Percentiles rank a stretch among this genome's conserved stretches.
phyloP scores from a whole-genome alignment of 1,140 invertebrate genomes.

The Solenopsis fugax region DNA sequence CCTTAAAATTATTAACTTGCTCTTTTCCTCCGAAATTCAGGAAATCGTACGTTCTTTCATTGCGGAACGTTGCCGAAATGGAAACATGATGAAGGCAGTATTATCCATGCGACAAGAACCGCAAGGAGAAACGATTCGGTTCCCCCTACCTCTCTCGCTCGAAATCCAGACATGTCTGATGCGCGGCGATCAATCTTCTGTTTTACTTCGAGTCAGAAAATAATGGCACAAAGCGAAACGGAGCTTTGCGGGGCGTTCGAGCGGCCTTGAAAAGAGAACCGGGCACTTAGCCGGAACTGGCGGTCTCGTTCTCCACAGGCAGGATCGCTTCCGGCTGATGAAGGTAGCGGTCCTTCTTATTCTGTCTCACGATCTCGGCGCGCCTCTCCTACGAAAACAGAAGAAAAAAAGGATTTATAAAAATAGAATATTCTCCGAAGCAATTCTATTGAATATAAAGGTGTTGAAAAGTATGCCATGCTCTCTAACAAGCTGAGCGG shows the following conservation, averaged over 20 bases:
- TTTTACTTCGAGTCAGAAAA: slow-evolving; percentile 63
- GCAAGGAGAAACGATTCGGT: background rate
- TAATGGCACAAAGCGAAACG: slow-evolving; percentile 76
- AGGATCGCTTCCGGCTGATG: slow-evolving; percentile 70
- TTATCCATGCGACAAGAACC: slow-evolving; percentile 34
- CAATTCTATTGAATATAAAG: slow-evolving; percentile 13
- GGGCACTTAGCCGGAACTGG: slow-evolving; percentile 88
- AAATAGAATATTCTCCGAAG: background rate
- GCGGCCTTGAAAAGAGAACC: slow-evolving; percentile 10
- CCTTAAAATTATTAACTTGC: background rate
- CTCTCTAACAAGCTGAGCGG: slow-evolving; percentile 65
- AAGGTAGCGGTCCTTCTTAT: slow-evolving; percentile 89
- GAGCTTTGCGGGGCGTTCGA: slow-evolving; percentile 57
- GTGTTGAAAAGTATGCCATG: slow-evolving; percentile 53
- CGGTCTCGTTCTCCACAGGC: slow-evolving; percentile 85
- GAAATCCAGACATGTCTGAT: slow-evolving; percentile 24
- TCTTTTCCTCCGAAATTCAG: slow-evolving; percentile 4
- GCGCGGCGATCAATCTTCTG: slow-evolving; percentile 48
- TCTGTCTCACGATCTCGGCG: slow-evolving; percentile 94
- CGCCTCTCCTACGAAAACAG: slow-evolving; percentile 91
- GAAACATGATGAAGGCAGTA: slow-evolving; percentile 53
- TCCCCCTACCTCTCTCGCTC: background rate
- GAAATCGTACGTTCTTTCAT: slow-evolving; percentile 9
- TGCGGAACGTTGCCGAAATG: slow-evolving; percentile 6
- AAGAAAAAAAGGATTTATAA: slow-evolving; percentile 10